These are phyloP conservation scores for Pithys albifrons DNA, from an alignment of 2,113 vertebrate genomes.

Conservation along the genomic window DNA sequence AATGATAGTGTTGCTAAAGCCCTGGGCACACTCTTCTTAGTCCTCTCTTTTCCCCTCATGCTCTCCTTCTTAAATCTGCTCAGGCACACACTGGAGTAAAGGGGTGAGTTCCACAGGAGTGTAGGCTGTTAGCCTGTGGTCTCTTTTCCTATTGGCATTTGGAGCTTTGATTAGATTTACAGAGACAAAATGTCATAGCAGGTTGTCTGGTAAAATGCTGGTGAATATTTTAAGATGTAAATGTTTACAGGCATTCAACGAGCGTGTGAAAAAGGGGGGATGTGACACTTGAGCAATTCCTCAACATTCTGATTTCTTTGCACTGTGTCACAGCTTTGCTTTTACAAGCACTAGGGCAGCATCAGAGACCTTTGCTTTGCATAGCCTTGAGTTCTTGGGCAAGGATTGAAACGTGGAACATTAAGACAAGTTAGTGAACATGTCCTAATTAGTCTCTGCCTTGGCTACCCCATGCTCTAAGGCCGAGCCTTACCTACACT, in stretches of 20 bases:
- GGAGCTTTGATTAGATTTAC: constrained; percentile 2
- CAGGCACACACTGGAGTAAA: not conserved
- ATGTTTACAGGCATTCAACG: not conserved
- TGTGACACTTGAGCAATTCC: not conserved
- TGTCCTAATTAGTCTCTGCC: constrained; percentile 20
- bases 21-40: not conserved
- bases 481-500: not conserved
- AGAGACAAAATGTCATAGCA: not conserved
- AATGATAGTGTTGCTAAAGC: constrained; percentile 18
- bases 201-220: not conserved
- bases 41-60: not conserved
- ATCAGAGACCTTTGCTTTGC: constrained; percentile 25
- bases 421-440: not conserved
- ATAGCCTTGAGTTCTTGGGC: constrained; percentile 26
- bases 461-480: not conserved
- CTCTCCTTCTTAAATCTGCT: not conserved
- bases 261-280: not conserved
- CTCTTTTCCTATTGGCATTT: not conserved
- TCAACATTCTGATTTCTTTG: not conserved
- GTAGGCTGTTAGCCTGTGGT: constrained; percentile 1
- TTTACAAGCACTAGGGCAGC: not conserved
- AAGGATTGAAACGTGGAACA: not conserved
- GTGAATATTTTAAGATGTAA: not conserved
- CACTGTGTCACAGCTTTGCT: not conserved
- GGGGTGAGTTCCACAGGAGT: not conserved